phyloP scores from a whole-genome alignment of 2,888 invertebrate species.

The Trissoscelio sp. region DNA sequence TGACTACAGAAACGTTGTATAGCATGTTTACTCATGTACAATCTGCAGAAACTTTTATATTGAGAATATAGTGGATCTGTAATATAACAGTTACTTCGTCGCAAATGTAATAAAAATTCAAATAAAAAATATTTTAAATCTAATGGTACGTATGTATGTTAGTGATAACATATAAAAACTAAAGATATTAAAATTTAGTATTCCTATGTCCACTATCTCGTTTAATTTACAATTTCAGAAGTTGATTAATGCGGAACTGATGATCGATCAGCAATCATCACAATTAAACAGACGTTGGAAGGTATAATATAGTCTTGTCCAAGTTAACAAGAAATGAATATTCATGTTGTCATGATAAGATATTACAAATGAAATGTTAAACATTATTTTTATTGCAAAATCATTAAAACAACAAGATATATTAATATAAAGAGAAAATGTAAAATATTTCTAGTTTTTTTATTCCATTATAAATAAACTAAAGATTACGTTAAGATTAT shows the following conservation, averaged over 20 bases:
- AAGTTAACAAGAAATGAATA: neutral
- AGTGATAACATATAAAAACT: neutral
- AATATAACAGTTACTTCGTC: slow-evolving; percentile 13
- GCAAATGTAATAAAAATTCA: neutral
- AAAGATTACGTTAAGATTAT: too few species aligned
- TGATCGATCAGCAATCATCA: neutral
- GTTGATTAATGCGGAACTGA: neutral
- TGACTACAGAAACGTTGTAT: slow-evolving; percentile 12
- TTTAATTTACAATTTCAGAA: neutral
- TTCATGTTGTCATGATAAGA: neutral
- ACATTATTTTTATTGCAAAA: too few species aligned
- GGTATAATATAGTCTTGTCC: neutral
- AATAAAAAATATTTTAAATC: neutral
- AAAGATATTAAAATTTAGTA: neutral
- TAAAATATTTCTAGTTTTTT: too few species aligned
- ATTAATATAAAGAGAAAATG: too few species aligned
- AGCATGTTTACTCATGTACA: slow-evolving; percentile 20
- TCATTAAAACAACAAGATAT: too few species aligned
- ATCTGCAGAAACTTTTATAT: slow-evolving; percentile 23
- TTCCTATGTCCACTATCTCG: neutral
- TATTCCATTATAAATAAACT: too few species aligned
- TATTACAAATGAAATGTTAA: too few species aligned
- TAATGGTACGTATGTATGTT: too few species aligned
- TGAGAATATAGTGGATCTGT: slow-evolving; percentile 12
- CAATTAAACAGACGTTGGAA: neutral